These are phyloP conservation scores for Catharus minimus DNA, from an alignment of 2,113 vertebrate genomes.

Conservation along the genomic window DNA sequence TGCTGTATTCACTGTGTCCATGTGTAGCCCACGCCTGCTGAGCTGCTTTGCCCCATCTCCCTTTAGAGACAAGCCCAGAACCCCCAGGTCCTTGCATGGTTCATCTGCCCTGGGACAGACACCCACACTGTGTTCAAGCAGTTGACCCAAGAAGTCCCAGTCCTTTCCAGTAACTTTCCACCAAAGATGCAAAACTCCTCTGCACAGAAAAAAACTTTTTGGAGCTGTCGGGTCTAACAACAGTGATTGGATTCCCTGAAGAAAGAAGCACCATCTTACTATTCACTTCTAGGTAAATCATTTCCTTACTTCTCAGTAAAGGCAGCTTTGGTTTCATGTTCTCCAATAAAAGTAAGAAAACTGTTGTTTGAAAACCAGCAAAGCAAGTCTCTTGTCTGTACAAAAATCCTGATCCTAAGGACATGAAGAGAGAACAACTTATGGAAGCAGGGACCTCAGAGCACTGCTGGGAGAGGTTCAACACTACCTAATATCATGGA, in stretches of 20 bases:
- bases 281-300: background rate
- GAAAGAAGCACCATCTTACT: background rate
- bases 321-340: background rate
- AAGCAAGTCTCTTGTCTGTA: background rate
- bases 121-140: background rate
- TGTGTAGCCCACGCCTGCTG: fast-evolving
- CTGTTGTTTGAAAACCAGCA: background rate
- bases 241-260: background rate
- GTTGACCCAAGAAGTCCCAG: background rate
- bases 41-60: background rate
- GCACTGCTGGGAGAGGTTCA: background rate
- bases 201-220: background rate
- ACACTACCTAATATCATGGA: background rate
- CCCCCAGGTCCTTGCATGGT: fast-evolving
- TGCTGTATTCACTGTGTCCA: fast-evolving
- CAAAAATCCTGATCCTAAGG: background rate
- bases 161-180: background rate
- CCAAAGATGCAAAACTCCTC: background rate
- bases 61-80: background rate
- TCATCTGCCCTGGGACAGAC: background rate
- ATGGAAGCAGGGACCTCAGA: background rate
- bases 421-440: background rate
- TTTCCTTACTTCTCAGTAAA: background rate
- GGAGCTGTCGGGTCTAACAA: background rate
- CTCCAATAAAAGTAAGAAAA: background rate